phyloP scores from a whole-genome alignment of 2,888 invertebrate genomes.

The Oasisia sp. region DNA sequence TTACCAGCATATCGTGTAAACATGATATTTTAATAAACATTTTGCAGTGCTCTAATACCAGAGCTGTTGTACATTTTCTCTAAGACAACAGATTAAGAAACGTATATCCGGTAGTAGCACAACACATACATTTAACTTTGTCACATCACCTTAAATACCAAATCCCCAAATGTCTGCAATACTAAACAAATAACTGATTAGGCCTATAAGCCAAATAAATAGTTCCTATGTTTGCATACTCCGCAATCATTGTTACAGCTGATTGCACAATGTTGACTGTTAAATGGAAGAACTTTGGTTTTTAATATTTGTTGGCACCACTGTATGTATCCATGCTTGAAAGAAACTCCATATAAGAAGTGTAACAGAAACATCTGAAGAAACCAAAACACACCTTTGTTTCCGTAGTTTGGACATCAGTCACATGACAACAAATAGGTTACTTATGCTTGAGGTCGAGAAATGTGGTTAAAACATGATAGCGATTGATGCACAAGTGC shows the following conservation, averaged over 20 bases:
- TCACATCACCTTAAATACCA: slow-evolving; percentile 4
- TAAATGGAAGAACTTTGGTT: neutral
- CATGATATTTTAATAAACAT: neutral
- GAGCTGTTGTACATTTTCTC: neutral
- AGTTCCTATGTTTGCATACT: neutral
- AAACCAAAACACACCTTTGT: no score
- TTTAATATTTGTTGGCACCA: no score
- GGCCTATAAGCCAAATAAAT: neutral
- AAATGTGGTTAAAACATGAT: no score
- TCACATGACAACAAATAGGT: no score
- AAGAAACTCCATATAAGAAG: no score
- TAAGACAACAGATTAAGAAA: no score
- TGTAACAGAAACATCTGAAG: no score
- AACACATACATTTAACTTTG: neutral
- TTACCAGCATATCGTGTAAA: neutral
- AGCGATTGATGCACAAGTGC: no score
- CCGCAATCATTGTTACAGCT: neutral
- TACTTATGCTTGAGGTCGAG: no score
- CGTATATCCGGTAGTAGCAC: neutral
- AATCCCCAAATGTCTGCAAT: neutral
- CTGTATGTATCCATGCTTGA: no score
- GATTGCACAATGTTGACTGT: neutral
- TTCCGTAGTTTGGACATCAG: no score
- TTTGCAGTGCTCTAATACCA: slow-evolving; percentile 1
- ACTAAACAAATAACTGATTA: neutral